Evolutionary conservation across 1,140 invertebrate genomes (phyloP).

Genomic region (Diuraphis noxia): DNA sequence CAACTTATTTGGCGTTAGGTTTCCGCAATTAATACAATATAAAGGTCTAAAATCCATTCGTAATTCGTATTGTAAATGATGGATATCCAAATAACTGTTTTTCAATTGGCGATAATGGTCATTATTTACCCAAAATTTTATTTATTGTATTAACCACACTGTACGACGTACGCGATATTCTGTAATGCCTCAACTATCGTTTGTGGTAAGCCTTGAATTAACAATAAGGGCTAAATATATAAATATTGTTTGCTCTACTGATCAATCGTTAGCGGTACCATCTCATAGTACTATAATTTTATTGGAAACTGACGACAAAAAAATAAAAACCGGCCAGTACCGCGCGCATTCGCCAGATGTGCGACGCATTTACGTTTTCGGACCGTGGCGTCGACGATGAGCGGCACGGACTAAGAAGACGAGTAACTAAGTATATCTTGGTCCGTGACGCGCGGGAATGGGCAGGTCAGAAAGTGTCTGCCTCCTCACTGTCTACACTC

Average conservation of each 20-base stretch:
- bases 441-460: not conserved
- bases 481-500: not conserved
- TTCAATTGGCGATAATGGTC: not conserved
- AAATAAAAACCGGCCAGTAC: not conserved
- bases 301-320: not conserved
- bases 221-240: not conserved
- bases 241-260: not conserved
- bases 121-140: not conserved
- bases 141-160: not conserved
- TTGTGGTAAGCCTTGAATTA: not conserved
- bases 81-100: too few species aligned
- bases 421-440: not conserved
- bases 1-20: too few species aligned
- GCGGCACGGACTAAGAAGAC: not conserved
- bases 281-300: not conserved
- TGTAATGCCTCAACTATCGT: not conserved
- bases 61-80: too few species aligned
- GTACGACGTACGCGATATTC: not conserved
- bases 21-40: too few species aligned
- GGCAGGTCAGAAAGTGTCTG: not conserved
- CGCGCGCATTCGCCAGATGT: not conserved
- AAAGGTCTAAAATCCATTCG: too few species aligned
- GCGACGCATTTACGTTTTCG: not conserved
- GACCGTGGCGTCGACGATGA: not conserved
- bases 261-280: not conserved